Percentiles rank a stretch among this genome's conserved stretches.
phyloP scores from a whole-genome alignment of 1,140 invertebrate species.

The Adelges cooleyi region DNA sequence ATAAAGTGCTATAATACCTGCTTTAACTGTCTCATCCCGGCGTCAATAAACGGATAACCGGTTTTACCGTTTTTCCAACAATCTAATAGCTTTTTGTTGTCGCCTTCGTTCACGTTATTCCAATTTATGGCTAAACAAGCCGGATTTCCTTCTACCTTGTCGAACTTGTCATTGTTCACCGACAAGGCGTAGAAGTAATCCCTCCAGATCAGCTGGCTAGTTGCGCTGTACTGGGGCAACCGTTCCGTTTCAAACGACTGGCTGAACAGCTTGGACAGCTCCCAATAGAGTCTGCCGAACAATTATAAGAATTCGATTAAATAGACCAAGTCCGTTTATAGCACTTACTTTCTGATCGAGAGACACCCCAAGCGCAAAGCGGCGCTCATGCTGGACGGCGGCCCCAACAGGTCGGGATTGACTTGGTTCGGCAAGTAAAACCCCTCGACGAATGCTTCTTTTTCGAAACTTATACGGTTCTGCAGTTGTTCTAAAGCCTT shows the following conservation, averaged over 20 bases:
- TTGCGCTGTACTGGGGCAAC: conserved; percentile 40
- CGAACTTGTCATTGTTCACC: conserved; percentile 52
- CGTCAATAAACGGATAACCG: conserved; percentile 66
- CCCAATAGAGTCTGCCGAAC: conserved; percentile 5
- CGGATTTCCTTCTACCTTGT: conserved; percentile 55
- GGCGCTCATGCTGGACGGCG: conserved; percentile 54
- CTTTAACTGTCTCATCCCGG: conserved; percentile 55
- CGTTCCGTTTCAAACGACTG: conserved; percentile 32
- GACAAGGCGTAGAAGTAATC: conserved; percentile 70
- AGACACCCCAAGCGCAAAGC: conserved; percentile 54
- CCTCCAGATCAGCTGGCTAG: conserved; percentile 61
- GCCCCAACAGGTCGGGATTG: conserved; percentile 52
- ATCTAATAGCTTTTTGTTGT: conserved; percentile 42
- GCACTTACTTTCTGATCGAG: conserved; percentile 45
- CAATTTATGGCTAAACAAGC: conserved; percentile 64
- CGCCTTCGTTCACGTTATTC: conserved; percentile 44
- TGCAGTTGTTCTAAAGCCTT: conserved; percentile 46
- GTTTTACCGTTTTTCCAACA: conserved; percentile 56
- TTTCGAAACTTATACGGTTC: conserved; percentile 32
- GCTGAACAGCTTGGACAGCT: not conserved
- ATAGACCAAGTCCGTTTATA: not conserved
- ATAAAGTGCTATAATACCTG: conserved; percentile 30
- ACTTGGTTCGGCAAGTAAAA: conserved; percentile 51
- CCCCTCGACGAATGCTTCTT: conserved; percentile 45
- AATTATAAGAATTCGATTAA: no score